These are phyloP conservation scores for Rallus crepitans DNA, from an alignment of 2,797 vertebrate genomes.

Conservation along the genomic window DNA sequence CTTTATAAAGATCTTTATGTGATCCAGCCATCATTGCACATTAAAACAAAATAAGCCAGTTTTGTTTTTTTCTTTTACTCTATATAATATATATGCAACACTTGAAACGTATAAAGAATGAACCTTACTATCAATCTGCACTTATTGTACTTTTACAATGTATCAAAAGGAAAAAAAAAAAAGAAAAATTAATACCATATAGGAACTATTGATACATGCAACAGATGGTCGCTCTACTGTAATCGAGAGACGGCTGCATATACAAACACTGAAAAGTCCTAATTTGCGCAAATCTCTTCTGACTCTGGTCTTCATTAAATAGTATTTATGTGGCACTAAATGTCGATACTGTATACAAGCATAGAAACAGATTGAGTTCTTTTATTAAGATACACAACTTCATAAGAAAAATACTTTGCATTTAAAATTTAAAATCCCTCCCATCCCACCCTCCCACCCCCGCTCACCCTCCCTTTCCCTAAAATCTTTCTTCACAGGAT, in stretches of 20 bases:
- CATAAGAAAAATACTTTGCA: constrained; percentile 87
- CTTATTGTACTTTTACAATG: constrained; percentile 77
- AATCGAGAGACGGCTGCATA: constrained; percentile 77
- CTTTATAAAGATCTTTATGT: constrained; percentile 86
- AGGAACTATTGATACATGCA: constrained; percentile 84
- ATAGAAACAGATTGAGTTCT: constrained; percentile 82
- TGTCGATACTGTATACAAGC: constrained; percentile 81
- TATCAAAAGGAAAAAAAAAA: constrained; percentile 60
- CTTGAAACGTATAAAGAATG: constrained; percentile 79
- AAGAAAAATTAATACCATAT: constrained; percentile 64
- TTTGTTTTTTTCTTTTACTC: constrained; percentile 77
- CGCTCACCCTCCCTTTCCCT: constrained; percentile 46
- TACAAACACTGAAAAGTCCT: constrained; percentile 75
- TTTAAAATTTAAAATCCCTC: constrained; percentile 83
- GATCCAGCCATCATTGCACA: constrained; percentile 92
- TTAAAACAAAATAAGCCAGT: constrained; percentile 85
- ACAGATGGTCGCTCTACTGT: constrained; percentile 75
- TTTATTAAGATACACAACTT: constrained; percentile 86
- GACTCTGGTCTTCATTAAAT: constrained; percentile 72
- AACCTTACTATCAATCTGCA: constrained; percentile 76
- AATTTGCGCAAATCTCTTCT: constrained; percentile 58
- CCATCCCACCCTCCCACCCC: neutral
- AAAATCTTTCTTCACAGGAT: constrained; percentile 81
- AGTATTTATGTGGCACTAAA: constrained; percentile 81
- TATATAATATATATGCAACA: constrained; percentile 82